These are phyloP conservation scores for Cheilinus undulatus DNA, from an alignment of 2,113 vertebrate genomes.

Conservation along the genomic window DNA sequence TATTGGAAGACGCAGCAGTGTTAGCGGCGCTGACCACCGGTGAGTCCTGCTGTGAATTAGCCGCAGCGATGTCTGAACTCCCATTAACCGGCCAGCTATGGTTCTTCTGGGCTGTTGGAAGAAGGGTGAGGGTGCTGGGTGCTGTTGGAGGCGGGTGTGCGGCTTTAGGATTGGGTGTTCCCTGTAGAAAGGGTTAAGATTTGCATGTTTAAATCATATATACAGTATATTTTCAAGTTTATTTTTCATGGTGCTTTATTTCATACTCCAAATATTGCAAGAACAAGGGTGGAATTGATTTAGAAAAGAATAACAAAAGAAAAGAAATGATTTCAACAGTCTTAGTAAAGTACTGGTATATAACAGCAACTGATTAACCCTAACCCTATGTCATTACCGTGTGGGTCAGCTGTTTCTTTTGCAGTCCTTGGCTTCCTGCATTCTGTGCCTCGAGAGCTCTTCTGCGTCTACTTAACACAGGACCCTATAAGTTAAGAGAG, in stretches of 20 bases:
- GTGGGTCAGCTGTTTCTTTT: neutral
- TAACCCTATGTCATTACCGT: constrained; percentile 39
- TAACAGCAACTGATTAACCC: neutral
- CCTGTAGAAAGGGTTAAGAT: constrained; percentile 38
- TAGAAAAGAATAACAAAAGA: neutral
- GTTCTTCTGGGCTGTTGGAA: constrained; percentile 68
- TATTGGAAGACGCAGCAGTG: constrained; percentile 58
- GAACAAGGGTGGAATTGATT: neutral
- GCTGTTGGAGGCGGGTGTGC: constrained; percentile 21
- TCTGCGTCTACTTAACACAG: constrained; percentile 31
- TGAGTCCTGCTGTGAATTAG: constrained; percentile 53
- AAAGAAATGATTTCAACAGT: too few relatives aligned
- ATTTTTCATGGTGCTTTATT: too few relatives aligned
- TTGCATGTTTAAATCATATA: neutral
- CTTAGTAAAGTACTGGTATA: neutral
- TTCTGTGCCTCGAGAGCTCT: constrained; percentile 6
- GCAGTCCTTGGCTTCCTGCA: neutral
- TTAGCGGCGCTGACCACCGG: constrained; percentile 26
- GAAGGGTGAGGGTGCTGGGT: constrained; percentile 53
- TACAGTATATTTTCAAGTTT: neutral
- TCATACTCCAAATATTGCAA: too few relatives aligned
- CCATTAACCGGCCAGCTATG: constrained; percentile 35
- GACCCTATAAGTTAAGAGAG: constrained; percentile 30
- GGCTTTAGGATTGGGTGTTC: neutral
- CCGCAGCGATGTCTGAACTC: constrained; percentile 32